Percentiles rank a stretch among this genome's conserved stretches.
Evolutionary conservation across 2,797 vertebrate species (phyloP).

Genomic region (Pangasius sanitwongsei): DNA sequence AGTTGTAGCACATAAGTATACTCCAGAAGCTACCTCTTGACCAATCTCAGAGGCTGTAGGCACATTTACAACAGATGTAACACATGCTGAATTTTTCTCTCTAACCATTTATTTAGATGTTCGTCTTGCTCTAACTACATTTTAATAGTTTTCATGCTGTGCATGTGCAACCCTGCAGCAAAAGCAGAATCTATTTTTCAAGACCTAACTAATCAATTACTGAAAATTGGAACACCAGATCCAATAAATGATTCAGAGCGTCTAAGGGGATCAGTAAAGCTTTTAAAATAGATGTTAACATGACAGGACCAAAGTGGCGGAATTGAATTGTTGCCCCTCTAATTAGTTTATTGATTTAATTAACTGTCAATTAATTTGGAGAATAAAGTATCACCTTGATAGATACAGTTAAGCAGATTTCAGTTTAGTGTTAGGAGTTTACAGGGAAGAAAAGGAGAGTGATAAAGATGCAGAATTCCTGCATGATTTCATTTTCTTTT

Average conservation of each 20-base stretch:
- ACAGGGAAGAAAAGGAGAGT: not conserved
- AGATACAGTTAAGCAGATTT: conserved; percentile 64
- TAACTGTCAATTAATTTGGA: conserved; percentile 83
- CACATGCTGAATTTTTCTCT: not conserved
- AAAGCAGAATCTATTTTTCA: conserved; percentile 79
- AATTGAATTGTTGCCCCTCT: conserved; percentile 81
- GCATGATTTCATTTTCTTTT: conserved; percentile 38
- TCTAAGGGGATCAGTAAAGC: conserved; percentile 70
- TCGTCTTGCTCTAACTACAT: not conserved
- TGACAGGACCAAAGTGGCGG: conserved; percentile 68
- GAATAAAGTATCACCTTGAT: conserved; percentile 70
- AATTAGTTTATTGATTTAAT: conserved; percentile 91
- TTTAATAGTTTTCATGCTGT: conserved; percentile 21
- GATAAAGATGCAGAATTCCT: conserved; percentile 10
- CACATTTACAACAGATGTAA: not conserved
- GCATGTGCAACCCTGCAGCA: conserved; percentile 54
- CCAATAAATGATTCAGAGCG: conserved; percentile 75
- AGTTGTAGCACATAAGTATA: not conserved
- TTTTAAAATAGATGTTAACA: conserved; percentile 73
- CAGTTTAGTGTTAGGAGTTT: not conserved
- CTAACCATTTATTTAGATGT: conserved; percentile 6
- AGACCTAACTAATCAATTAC: conserved; percentile 82
- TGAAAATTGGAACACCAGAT: conserved; percentile 80
- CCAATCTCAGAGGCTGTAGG: not conserved
- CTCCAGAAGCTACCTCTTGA: not conserved